A percentile compares a stretch with the other conserved stretches of the same genome.
These are phyloP conservation scores for Amphiprion ocellaris DNA, from an alignment of 2,113 vertebrate genomes.

Conservation along the genomic window DNA sequence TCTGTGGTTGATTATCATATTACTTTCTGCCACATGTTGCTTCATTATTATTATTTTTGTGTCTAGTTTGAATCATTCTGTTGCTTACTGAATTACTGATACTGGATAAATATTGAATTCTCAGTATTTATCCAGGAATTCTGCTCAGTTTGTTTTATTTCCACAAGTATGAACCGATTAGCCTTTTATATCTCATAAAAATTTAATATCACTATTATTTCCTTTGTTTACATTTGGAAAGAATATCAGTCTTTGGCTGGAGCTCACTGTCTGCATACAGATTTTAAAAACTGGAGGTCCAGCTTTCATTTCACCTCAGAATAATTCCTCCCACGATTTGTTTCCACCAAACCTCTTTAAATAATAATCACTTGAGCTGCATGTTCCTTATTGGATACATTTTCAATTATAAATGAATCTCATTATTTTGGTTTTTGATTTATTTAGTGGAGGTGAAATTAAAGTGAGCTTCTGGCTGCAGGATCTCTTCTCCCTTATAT, in stretches of 20 bases:
- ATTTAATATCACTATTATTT: background rate
- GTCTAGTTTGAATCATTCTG: too few species aligned
- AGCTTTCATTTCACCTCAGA: background rate
- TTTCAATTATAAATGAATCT: constrained; percentile 10
- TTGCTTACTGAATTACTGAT: too few species aligned
- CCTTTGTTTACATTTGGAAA: background rate
- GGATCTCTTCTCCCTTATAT: too few species aligned
- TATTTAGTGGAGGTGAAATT: too few species aligned
- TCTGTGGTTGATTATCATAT: too few species aligned
- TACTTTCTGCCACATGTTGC: too few species aligned
- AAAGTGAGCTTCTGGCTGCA: too few species aligned
- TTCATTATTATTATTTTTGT: too few species aligned
- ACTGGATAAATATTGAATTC: too few species aligned
- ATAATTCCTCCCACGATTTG: background rate
- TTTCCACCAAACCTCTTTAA: constrained; percentile 4
- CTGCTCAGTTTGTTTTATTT: background rate
- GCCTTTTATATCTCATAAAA: background rate
- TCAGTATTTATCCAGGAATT: too few species aligned
- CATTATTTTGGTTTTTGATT: background rate
- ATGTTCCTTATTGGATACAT: background rate
- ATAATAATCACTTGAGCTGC: constrained; percentile 1
- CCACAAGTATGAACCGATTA: background rate
- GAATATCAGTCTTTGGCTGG: background rate
- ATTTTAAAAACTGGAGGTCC: background rate
- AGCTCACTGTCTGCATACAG: background rate